Evolutionary conservation across 2,113 vertebrate genomes (phyloP), one percentile per base, ranked within the genome.

Genomic region (Myxocyprinus asiaticus): DNA sequence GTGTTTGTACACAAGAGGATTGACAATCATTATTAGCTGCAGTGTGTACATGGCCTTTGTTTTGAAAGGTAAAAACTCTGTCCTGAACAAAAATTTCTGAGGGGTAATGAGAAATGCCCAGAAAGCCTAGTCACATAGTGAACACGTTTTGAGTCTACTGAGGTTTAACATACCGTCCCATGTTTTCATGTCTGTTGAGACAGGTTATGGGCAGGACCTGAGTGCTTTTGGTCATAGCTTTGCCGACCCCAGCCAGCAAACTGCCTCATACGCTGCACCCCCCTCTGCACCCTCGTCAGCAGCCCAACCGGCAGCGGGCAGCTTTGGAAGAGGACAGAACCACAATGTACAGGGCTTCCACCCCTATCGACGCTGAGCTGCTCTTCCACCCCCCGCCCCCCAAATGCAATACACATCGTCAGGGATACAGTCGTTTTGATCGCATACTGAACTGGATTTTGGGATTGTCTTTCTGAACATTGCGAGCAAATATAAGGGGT

Each of bases 301-400:
- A 66, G 96, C 96, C 8, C 96, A 96, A 0, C 87, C 94, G 0
- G 91, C 95, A 0, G 94, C 95, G 82, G 96, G 88, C 59, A 95
- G 93, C 14, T 98, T 97, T 7, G 97, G 95, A 83, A 94, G 97
- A 71, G 98, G 97, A 62, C 98, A 98, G 92, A 99, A 98, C 93
- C 97, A 99, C 90, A 99, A 99, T 7, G 96, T 98, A 89, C 96
- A 98, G 93, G 96, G 97, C 89, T 99, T 99, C 91, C 98, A 99
- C 77, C 98, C 98, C 6, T 99, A 99, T 91, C 91, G 98, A 88
- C 98, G 98, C 94, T 99, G 96, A 94, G 89, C n/a, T 0, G 82
- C 67, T 70, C 61, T 75, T 17, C 61, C 65, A n/a, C n/a, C n/a
- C n/a, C 55, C 63, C 22, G 1, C 1, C 22, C 22, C 63, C 48